phyloP scores from a whole-genome alignment of 2,113 vertebrate species.

The Hippocampus comes region DNA sequence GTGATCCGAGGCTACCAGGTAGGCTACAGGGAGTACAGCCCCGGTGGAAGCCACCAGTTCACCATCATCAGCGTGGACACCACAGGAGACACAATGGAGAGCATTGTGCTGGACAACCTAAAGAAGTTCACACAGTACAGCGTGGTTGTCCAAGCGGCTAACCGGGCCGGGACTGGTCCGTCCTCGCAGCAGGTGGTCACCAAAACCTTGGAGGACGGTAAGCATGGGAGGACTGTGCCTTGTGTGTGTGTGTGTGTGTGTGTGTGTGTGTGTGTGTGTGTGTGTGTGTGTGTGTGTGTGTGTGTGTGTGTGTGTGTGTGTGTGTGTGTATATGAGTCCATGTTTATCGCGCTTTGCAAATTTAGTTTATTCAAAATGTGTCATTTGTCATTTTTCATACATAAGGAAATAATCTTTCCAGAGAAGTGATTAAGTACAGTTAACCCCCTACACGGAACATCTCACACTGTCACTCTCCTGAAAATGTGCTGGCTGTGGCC shows the following conservation, averaged over 20 bases:
- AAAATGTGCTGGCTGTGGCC: slow-evolving; percentile 92
- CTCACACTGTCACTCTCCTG: slow-evolving; percentile 70
- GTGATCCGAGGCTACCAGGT: slow-evolving; percentile 98
- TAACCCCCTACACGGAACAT: not conserved
- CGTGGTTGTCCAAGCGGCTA: slow-evolving; percentile 97
- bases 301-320: no score
- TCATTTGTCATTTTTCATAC: not conserved
- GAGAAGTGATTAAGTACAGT: not conserved
- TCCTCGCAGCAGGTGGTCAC: slow-evolving; percentile 97
- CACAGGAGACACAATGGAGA: slow-evolving; percentile 91
- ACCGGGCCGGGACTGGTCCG: slow-evolving; percentile 92
- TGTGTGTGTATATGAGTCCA: no score
- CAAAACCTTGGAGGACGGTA: slow-evolving; percentile 95
- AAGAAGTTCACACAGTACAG: slow-evolving; percentile 98
- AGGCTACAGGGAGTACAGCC: slow-evolving; percentile 93
- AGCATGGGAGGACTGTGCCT: slow-evolving; percentile 4
- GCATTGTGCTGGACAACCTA: slow-evolving; percentile 89
- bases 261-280: no score
- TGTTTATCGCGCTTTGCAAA: no score
- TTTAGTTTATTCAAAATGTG: not conserved
- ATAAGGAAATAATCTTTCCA: not conserved
- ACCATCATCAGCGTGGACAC: slow-evolving; percentile 96
- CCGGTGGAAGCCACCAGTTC: slow-evolving; percentile 92
- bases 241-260: no score
- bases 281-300: no score